Base-by-base conservation (phyloP, 2,888 invertebrate species). In the Drosophila sordidula region DNA sequence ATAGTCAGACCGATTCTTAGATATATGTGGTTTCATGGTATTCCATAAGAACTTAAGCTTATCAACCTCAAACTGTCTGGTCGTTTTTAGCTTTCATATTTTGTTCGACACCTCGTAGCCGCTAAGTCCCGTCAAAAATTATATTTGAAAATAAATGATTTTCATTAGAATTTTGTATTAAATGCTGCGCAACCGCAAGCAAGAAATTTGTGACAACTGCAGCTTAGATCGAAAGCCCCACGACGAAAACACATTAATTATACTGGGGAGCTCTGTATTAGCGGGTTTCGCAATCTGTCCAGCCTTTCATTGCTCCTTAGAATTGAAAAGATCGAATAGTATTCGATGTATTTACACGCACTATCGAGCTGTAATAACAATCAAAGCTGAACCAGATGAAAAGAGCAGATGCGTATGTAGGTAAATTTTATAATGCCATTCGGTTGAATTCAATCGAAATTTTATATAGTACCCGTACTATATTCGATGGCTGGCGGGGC, bases 51-150 rank as follows among this genome's bases (percentile, higher is more conserved):
- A 61, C 76, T 65, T 77, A 77, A 77, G 67, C 76, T 50, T 75
- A 79, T 75, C 72, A 77, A 75, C 78, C 78, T 76, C 74, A 77
- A 76, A 73, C 51, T 80, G 80, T 80, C 70, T 49, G 50, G 39
- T 41, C 49, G 63, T 18, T 57, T 67, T 62, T 45, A 38, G 45
- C 39, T 49, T 55, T 64, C 55, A 61, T 50, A 70, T 62, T 59
- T 70, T 29, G 11, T n/a, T n/a, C 25, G n/a, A 44, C 25, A 45
- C n/a, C 26, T 25, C 4, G 12, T 26, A 1, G 45, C 18, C 8
- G 25, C 12, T 8, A 39, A 41, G 16, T 44, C 25, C n/a, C 9
- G 4, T 22, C 26, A 14, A 16, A 18, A 29, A 29, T 11, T 18
- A 54, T 9, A 9, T 16, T 46, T 9, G n/a, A 14, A 54, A 45